These are phyloP conservation scores for Phylloscopus collybita DNA, from an alignment of 2,797 vertebrate genomes.

Conservation along the genomic window DNA sequence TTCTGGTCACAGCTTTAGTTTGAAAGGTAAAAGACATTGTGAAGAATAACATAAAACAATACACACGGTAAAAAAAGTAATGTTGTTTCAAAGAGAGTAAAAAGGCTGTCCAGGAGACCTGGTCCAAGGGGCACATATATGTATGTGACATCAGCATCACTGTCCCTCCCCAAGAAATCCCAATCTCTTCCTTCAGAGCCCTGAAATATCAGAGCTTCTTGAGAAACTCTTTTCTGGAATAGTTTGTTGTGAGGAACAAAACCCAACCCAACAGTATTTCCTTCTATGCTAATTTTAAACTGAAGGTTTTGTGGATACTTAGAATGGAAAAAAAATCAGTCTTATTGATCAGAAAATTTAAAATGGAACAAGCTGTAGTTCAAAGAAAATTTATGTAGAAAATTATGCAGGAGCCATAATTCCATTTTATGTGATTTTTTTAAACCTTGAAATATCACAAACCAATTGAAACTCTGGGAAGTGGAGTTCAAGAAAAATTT, in stretches of 20 bases:
- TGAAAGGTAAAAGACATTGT: background rate
- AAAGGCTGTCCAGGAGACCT: background rate
- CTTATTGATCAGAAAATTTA: background rate
- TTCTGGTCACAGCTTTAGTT: background rate
- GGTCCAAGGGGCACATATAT: background rate
- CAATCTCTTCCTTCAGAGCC: background rate
- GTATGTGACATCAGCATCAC: background rate
- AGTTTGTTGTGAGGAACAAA: background rate
- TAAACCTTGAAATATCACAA: background rate
- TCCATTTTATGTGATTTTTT: background rate
- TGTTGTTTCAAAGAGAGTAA: background rate
- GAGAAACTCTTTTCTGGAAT: background rate
- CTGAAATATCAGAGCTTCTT: background rate
- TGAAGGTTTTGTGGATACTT: background rate
- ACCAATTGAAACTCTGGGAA: background rate
- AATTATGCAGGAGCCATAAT: background rate
- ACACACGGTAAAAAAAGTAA: background rate
- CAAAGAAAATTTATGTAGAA: background rate
- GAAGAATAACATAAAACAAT: background rate
- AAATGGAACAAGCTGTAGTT: background rate
- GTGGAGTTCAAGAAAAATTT: background rate
- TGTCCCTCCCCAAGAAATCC: background rate
- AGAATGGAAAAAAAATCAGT: background rate
- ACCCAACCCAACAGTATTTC: fast-evolving
- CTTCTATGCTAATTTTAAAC: background rate